Percentiles rank a stretch among this genome's conserved stretches.
phyloP scores from a whole-genome alignment of 2,113 vertebrate species.

The Ptychochromis oligacanthus region DNA sequence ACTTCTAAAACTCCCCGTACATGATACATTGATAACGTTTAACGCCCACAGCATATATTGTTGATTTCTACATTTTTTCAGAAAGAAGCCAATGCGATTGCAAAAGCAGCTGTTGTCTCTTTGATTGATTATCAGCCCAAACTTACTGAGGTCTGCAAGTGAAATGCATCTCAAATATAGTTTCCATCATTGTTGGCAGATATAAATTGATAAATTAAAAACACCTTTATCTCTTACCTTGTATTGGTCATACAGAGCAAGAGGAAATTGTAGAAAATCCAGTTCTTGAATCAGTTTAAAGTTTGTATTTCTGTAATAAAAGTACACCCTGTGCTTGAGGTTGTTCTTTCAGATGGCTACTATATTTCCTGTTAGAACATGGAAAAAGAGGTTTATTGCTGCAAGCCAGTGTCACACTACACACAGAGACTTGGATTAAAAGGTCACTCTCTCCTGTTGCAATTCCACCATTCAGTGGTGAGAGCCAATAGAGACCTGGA shows the following conservation, averaged over 20 bases:
- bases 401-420: constrained; percentile 28
- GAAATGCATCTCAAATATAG: constrained; percentile 38
- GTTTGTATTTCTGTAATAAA: background rate
- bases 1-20: background rate
- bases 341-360: background rate
- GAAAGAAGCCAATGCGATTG: constrained; percentile 29
- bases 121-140: constrained; percentile 47
- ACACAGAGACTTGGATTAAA: constrained; percentile 45
- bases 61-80: constrained; percentile 45
- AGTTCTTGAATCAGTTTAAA: background rate
- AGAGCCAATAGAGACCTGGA: constrained; percentile 5
- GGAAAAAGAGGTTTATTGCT: constrained; percentile 26
- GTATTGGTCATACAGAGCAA: background rate
- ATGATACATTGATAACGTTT: constrained; percentile 15
- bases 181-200: constrained; percentile 34
- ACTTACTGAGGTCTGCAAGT: constrained; percentile 28
- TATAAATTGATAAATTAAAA: background rate
- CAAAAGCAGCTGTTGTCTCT: constrained; percentile 31
- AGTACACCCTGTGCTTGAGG: background rate
- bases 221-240: background rate
- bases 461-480: background rate
- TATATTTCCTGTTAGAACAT: background rate
- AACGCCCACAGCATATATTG: constrained; percentile 4
- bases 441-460: constrained; percentile 43
- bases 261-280: background rate